These are phyloP conservation scores for Pheosia tremula DNA, from an alignment of 2,888 invertebrate species.

Conservation along the genomic window DNA sequence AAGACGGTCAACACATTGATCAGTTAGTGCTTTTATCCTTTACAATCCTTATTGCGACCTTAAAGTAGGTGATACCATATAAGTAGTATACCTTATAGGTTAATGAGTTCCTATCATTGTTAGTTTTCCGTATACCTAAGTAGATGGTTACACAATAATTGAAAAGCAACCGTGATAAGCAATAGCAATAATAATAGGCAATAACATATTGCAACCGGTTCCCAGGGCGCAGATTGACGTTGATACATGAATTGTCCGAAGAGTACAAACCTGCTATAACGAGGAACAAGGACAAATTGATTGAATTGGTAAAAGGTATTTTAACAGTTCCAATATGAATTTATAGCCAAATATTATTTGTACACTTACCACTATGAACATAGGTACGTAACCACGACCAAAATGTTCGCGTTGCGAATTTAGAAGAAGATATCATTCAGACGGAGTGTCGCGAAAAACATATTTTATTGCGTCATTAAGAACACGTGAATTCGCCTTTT, in stretches of 20 bases:
- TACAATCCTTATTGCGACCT: too few species aligned
- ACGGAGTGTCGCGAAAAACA: too few species aligned
- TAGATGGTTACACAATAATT: neutral
- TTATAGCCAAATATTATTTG: neutral
- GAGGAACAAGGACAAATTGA: slow-evolving; percentile 50
- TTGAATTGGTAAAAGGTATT: slow-evolving; percentile 56
- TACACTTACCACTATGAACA: too few species aligned
- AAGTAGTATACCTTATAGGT: too few species aligned
- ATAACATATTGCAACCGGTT: slow-evolving; percentile 9
- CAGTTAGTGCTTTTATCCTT: slow-evolving; percentile 36
- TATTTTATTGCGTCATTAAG: too few species aligned
- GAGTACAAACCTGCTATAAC: slow-evolving; percentile 50
- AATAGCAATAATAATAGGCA: neutral
- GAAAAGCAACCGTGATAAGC: neutral
- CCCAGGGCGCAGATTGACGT: slow-evolving; percentile 47
- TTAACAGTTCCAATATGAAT: neutral
- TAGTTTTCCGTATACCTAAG: too few species aligned
- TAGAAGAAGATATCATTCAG: too few species aligned
- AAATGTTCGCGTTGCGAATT: too few species aligned
- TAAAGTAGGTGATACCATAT: too few species aligned
- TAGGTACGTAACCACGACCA: too few species aligned
- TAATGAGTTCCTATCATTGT: too few species aligned
- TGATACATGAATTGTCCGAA: slow-evolving; percentile 47
- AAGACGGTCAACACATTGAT: slow-evolving; percentile 36
- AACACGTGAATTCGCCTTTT: too few species aligned